Evolutionary conservation across 2,888 invertebrate genomes (phyloP).

Genomic region (Cheilosia grossa): DNA sequence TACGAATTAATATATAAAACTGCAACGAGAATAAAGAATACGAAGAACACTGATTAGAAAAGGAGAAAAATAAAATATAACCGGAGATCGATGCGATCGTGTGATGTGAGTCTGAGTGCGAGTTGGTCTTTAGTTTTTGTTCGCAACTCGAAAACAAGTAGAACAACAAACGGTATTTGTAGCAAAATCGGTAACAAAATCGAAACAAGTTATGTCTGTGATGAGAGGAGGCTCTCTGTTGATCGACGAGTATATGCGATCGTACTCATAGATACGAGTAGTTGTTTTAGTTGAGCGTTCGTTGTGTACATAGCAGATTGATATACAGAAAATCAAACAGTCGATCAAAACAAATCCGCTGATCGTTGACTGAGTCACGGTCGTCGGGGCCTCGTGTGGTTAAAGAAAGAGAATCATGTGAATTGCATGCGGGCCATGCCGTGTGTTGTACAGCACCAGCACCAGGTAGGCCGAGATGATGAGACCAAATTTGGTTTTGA

Average conservation of each 20-base stretch:
- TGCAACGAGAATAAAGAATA: slow-evolving; percentile 36
- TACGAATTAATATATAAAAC: slow-evolving; percentile 19
- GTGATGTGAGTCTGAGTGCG: slow-evolving; percentile 8
- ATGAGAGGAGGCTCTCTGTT: slow-evolving; percentile 49
- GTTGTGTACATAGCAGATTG: slow-evolving; percentile 43
- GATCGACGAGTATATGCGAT: slow-evolving; percentile 41
- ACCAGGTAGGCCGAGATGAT: slow-evolving; percentile 32
- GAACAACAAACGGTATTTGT: slow-evolving; percentile 75
- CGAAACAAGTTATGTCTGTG: slow-evolving; percentile 69
- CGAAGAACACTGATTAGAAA: slow-evolving; percentile 16
- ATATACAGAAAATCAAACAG: slow-evolving; percentile 69
- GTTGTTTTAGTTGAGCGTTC: slow-evolving; percentile 2
- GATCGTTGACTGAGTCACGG: slow-evolving; percentile 64
- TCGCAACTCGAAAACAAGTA: slow-evolving; percentile 57
- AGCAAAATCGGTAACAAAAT: slow-evolving; percentile 75
- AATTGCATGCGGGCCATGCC: neutral
- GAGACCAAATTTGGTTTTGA: slow-evolving; percentile 65
- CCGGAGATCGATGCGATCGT: slow-evolving; percentile 48
- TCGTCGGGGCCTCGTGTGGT: slow-evolving; percentile 4
- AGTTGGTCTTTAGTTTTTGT: slow-evolving; percentile 32
- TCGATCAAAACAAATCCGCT: slow-evolving; percentile 70
- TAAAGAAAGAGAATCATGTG: slow-evolving; percentile 11
- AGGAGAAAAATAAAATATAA: slow-evolving; percentile 14
- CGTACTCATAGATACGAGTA: slow-evolving; percentile 36
- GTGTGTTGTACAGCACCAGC: neutral